Base-by-base conservation (phyloP, 53 echinoderm and acorn worm species). In the Echinarachnius parma region DNA sequence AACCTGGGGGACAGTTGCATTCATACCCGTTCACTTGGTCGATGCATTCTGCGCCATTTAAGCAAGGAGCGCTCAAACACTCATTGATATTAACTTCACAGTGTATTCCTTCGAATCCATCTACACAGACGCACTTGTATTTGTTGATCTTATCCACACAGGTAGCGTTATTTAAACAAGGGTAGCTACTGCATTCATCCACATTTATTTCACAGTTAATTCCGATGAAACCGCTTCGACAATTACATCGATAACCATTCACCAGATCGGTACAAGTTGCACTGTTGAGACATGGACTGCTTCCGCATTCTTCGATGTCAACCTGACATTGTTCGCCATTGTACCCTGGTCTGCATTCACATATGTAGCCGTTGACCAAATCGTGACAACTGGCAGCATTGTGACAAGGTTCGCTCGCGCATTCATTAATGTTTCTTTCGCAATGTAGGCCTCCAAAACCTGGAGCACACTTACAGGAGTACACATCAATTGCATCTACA, bases 1-100 rank as follows among this genome's bases (percentile, higher is more conserved):
- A 93, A 11, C 93, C 93, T 1, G 85, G 42, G n/a, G 32, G 60
- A 54, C 93, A 93, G 2, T 35, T 59, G 28, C 93, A 93, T 1
- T 25, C 20, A 58, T 89, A 93, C 0, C 45, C 55, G 29, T 86
- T 83, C 1, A 80, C 59, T 1, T 30, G 28, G 59, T 91, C 86
- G 9, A 72, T 28, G 18, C 86, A 86, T n/a, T 49, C 31, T 11
- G 79, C 91, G 1, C 61, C 77, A 33, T 80, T 72, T 8, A 64
- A 42, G 54, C 91, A 91, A 14, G 83, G 59, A 28, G 27, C 26
- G 61, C 78, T 78, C 4, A 34, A 34, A 34, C 78, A 84, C 39
- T 84, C 78, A 21, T 84, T 31, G n/a, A 83, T 58, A 20, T 82
- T 48, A 3, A 46, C 20, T 11, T 56, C 28, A 19, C 82, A 82